phyloP scores from a whole-genome alignment of 2,888 invertebrate genomes.

The Nomada fabriciana region DNA sequence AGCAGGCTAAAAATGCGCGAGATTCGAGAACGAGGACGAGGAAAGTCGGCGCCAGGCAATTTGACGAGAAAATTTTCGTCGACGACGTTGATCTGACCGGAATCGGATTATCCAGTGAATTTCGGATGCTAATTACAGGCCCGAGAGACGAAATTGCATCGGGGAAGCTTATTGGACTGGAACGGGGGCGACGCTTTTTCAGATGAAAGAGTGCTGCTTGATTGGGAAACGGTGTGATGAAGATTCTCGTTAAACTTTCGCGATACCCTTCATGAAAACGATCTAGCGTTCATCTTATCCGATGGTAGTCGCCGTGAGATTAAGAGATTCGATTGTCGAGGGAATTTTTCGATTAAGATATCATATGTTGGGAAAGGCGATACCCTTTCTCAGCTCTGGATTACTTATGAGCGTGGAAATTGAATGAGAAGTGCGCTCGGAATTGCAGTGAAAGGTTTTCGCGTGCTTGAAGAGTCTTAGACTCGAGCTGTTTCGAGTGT shows the following conservation, averaged over 20 bases:
- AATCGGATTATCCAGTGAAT: conserved; percentile 55
- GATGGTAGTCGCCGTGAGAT: neutral
- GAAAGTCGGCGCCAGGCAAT: conserved; percentile 11
- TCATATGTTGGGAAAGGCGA: no score
- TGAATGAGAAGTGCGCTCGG: neutral
- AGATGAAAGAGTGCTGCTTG: conserved; percentile 31
- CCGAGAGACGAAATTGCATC: conserved; percentile 33
- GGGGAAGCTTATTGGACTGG: conserved; percentile 29
- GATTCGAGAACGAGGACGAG: neutral
- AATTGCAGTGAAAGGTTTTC: neutral
- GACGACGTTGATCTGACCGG: conserved; percentile 21
- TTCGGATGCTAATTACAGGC: conserved; percentile 53
- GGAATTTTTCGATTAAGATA: no score
- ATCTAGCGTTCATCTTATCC: neutral
- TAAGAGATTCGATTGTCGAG: no score
- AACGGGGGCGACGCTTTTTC: conserved; percentile 27
- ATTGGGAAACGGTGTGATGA: conserved; percentile 12
- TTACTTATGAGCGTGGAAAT: neutral
- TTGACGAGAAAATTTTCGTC: conserved; percentile 30
- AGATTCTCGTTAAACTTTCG: conserved; percentile 11
- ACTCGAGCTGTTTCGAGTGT: conserved; percentile 32
- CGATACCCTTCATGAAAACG: neutral
- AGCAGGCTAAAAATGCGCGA: neutral
- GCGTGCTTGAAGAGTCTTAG: neutral
- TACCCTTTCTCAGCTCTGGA: no score